These are phyloP conservation scores for Agapetus fuscipes DNA, from an alignment of 2,888 invertebrate species.

Conservation along the genomic window DNA sequence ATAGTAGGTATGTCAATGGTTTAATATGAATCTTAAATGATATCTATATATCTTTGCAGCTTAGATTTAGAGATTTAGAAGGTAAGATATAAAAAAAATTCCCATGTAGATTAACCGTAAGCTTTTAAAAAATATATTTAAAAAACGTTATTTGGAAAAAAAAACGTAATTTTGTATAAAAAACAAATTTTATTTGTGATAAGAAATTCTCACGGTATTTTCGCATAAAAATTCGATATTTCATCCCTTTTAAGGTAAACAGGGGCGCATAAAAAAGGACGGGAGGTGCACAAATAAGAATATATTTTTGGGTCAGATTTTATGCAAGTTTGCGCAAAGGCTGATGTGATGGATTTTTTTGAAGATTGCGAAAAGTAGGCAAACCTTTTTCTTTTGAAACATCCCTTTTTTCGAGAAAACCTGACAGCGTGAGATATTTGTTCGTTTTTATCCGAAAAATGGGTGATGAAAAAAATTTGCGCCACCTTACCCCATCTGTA, in stretches of 20 bases:
- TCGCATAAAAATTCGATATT: constrained; percentile 2
- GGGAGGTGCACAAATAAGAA: constrained; percentile 1
- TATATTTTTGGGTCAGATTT: constrained; percentile 20
- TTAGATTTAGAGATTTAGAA: no score
- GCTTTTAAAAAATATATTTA: no score
- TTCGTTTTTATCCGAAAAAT: no score
- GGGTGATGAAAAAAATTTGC: no score
- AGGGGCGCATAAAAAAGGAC: constrained; percentile 4
- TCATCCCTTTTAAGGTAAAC: constrained; percentile 10
- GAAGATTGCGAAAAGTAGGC: constrained; percentile 1
- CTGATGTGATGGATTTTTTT: constrained; percentile 16
- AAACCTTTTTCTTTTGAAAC: constrained; percentile 6
- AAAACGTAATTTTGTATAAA: no score
- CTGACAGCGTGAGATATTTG: constrained; percentile 16
- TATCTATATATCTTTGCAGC: no score
- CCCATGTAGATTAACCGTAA: no score
- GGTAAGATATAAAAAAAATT: no score
- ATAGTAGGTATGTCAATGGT: no score
- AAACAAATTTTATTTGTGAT: no score
- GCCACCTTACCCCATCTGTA: not conserved
- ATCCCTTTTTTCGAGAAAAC: constrained; percentile 1
- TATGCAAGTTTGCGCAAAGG: constrained; percentile 16
- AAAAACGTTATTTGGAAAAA: no score
- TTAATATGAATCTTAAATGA: no score
- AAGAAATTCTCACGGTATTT: constrained; percentile 13